Evolutionary conservation across 2,113 vertebrate genomes (phyloP).

Genomic region (Balaeniceps rex): DNA sequence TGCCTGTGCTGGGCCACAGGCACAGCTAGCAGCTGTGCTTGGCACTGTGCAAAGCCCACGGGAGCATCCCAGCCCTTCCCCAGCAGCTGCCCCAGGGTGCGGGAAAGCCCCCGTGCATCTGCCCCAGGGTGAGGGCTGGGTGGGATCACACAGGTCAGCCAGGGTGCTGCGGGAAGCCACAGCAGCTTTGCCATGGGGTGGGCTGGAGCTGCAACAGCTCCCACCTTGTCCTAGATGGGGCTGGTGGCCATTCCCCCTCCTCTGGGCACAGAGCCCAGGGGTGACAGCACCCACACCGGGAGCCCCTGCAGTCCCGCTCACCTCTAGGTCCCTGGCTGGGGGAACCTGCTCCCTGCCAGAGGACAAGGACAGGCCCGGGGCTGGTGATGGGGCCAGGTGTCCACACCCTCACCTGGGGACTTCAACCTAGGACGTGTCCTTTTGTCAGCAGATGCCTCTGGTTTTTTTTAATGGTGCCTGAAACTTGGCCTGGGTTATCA

Average conservation of each 20-base stretch:
- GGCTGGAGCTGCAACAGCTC: not conserved
- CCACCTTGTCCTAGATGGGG: not conserved
- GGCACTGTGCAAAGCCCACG: not conserved
- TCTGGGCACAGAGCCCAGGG: not conserved
- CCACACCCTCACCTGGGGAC: not conserved
- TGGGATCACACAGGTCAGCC: not conserved
- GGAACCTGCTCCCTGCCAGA: not conserved
- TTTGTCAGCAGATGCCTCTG: not conserved
- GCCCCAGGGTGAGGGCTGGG: not conserved
- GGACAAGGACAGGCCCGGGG: not conserved
- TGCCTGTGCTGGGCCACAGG: accelerated
- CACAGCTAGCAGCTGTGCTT: accelerated
- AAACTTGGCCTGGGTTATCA: not conserved
- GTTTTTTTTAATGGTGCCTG: not conserved
- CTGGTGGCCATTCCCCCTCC: not conserved
- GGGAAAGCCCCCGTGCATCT: not conserved
- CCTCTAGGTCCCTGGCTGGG: no score
- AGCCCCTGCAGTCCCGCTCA: accelerated
- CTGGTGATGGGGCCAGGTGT: not conserved
- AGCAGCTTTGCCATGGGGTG: not conserved
- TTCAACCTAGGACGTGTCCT: not conserved
- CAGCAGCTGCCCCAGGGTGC: accelerated
- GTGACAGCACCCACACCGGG: accelerated
- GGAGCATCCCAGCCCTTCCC: not conserved
- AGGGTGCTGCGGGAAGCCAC: accelerated